phyloP scores from a whole-genome alignment of 2,888 invertebrate genomes.

The Heteromurus nitidus region DNA sequence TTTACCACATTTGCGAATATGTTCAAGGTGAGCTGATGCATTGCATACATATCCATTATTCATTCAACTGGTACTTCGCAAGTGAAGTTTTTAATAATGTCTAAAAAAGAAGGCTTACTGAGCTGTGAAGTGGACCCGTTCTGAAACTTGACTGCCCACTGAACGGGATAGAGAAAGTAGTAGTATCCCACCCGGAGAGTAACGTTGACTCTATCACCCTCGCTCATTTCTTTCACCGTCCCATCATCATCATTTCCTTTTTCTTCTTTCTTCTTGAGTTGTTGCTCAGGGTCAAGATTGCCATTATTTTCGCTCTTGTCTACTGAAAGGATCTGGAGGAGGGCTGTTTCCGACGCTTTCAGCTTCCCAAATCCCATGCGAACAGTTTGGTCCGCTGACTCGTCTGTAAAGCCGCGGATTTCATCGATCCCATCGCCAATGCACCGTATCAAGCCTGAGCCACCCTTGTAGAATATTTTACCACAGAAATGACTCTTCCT shows the following conservation, averaged over 20 bases:
- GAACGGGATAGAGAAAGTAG: constrained; percentile 60
- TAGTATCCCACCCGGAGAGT: constrained; percentile 54
- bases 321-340: constrained; percentile 18
- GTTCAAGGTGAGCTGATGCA: too few species aligned
- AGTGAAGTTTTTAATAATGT: neutral
- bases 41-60: too few species aligned
- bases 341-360: constrained; percentile 63
- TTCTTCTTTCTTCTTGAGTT: neutral
- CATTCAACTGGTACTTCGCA: neutral
- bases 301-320: neutral
- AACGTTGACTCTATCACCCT: constrained; percentile 59
- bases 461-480: constrained; percentile 67
- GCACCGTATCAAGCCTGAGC: constrained; percentile 67
- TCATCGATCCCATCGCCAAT: constrained; percentile 69
- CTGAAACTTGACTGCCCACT: constrained; percentile 57
- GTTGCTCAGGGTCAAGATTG: neutral
- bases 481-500: constrained; percentile 62
- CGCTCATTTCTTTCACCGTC: constrained; percentile 23
- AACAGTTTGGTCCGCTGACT: constrained; percentile 41
- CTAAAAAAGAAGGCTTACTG: constrained; percentile 55
- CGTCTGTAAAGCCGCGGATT: constrained; percentile 63
- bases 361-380: constrained; percentile 64
- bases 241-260: neutral
- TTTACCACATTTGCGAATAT: too few species aligned
- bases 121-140: constrained; percentile 53